Percentiles rank a stretch among this genome's conserved stretches.
Conservation (phyloP, 2,888 invertebrate genomes). For the Bugulina stolonifera region DNA sequence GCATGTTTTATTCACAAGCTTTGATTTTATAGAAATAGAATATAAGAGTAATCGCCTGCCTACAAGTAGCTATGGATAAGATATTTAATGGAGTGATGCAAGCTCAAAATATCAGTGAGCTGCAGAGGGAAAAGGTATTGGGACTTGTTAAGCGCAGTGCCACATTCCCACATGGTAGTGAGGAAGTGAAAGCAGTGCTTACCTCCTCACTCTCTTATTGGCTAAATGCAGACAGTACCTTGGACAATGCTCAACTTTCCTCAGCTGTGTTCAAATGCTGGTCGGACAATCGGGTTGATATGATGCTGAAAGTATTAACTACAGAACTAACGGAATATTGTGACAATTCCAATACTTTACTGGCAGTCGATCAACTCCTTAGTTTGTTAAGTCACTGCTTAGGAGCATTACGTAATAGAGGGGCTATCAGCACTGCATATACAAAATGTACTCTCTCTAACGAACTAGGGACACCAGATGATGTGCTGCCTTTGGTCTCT, state of each 20-base stretch:
- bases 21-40: too few relatives aligned
- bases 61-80: slow-evolving; percentile 3
- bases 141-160: not conserved
- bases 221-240: not conserved
- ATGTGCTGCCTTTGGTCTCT: not conserved
- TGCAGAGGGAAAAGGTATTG: not conserved
- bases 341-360: not conserved
- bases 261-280: not conserved
- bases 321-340: not conserved
- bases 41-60: too few relatives aligned
- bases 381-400: not conserved
- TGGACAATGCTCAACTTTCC: not conserved
- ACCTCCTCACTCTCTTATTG: not conserved
- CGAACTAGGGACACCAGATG: too few relatives aligned
- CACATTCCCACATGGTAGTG: not conserved
- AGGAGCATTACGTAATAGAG: not conserved
- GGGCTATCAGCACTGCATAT: not conserved
- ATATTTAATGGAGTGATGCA: slow-evolving; percentile 8
- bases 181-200: slow-evolving; percentile 6
- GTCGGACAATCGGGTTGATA: not conserved
- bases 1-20: too few relatives aligned
- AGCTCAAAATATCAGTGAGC: not conserved
- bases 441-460: too few relatives aligned
- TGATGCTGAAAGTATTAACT: not conserved
- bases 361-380: not conserved